These are phyloP conservation scores for Eupithecia insigniata DNA, from an alignment of 2,888 invertebrate genomes.

Conservation along the genomic window DNA sequence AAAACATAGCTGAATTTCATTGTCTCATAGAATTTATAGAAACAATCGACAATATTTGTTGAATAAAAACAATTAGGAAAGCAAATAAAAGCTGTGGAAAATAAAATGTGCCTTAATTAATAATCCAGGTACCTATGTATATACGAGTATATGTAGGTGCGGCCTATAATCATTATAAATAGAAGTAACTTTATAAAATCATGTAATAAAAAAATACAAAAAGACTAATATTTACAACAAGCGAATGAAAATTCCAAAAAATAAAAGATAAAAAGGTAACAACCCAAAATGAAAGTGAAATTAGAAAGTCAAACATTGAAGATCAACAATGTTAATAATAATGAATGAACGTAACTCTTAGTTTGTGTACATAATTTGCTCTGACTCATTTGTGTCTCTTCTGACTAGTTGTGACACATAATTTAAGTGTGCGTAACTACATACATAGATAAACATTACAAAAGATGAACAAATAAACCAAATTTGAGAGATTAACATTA, in stretches of 20 bases:
- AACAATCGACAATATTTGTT: background rate
- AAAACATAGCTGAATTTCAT: constrained; percentile 27
- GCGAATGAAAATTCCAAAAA: background rate
- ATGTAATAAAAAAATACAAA: constrained; percentile 17
- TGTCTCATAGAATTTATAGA: background rate
- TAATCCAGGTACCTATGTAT: constrained; percentile 27
- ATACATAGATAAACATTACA: constrained; percentile 9
- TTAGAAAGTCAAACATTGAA: constrained; percentile 13
- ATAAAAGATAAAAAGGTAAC: background rate
- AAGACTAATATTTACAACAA: background rate
- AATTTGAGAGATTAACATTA: constrained; percentile 4
- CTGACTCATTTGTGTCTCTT: constrained; percentile 50
- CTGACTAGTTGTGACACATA: constrained; percentile 44
- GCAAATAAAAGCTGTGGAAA: background rate
- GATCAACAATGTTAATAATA: constrained; percentile 21
- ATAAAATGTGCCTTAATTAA: background rate
- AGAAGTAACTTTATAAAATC: constrained; percentile 33
- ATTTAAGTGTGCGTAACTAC: constrained; percentile 44
- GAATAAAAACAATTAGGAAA: background rate
- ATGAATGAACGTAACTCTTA: constrained; percentile 49
- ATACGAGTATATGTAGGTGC: too few species aligned
- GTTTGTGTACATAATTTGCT: constrained; percentile 55
- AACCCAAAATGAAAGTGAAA: background rate
- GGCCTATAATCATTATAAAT: constrained; percentile 66
- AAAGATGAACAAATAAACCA: constrained; percentile 2